A percentile compares a stretch with the other conserved stretches of the same genome.
phyloP scores from a whole-genome alignment of 2,797 vertebrate genomes.

The Pseudochirops cupreus region DNA sequence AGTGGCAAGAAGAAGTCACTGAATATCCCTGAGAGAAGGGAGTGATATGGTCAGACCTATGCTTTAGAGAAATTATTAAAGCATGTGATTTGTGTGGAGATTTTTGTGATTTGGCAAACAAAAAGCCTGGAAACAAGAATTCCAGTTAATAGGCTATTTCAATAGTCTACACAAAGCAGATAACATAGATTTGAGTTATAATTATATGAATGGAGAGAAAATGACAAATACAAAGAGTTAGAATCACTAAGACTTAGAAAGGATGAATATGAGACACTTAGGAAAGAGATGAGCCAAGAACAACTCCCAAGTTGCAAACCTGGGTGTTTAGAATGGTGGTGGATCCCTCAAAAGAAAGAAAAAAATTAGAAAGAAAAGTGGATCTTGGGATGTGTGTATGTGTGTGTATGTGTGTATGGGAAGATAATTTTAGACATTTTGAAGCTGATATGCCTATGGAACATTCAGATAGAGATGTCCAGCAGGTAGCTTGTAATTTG shows the following conservation, averaged over 20 bases:
- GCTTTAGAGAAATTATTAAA: not conserved
- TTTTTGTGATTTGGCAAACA: not conserved
- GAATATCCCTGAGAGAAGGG: not conserved
- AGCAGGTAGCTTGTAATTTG: not conserved
- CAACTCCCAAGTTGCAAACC: not conserved
- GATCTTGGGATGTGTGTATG: not conserved
- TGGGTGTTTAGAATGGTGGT: not conserved
- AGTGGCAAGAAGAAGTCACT: not conserved
- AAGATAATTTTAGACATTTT: not conserved
- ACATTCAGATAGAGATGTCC: not conserved
- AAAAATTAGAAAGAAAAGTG: not conserved
- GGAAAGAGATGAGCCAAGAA: not conserved
- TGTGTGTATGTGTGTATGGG: not conserved
- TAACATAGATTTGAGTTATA: not conserved
- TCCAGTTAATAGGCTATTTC: not conserved
- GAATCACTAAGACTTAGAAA: not conserved
- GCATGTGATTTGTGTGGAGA: not conserved
- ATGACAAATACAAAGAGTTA: not conserved
- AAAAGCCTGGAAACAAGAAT: not conserved
- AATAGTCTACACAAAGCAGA: not conserved
- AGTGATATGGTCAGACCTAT: not conserved
- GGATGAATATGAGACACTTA: not conserved
- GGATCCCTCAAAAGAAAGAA: not conserved
- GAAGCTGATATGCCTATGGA: not conserved
- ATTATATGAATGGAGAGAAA: not conserved